These are phyloP conservation scores for Cephalopachus bancanus DNA, from an alignment of 2,797 vertebrate species.

Conservation along the genomic window DNA sequence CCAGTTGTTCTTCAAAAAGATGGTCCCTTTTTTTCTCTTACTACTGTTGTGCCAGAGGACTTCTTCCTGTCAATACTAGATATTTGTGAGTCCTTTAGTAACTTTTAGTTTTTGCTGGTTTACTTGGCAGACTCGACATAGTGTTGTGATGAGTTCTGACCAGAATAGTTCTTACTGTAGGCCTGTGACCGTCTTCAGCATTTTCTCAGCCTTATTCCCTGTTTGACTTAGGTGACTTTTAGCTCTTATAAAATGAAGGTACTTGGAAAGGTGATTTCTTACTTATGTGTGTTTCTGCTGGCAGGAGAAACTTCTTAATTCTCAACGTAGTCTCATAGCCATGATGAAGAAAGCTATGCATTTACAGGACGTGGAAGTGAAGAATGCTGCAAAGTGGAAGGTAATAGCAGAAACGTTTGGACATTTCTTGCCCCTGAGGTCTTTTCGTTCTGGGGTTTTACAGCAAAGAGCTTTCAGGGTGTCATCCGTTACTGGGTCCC, in stretches of 20 bases:
- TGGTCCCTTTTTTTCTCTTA: background rate
- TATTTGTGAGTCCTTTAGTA: background rate
- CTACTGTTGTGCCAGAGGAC: background rate
- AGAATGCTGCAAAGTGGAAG: conserved; percentile 53
- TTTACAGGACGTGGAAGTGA: background rate
- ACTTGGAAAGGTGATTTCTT: background rate
- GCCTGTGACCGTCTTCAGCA: background rate
- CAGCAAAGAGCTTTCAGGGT: background rate
- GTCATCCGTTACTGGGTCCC: background rate
- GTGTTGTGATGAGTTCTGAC: background rate
- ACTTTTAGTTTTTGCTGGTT: background rate
- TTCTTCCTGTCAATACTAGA: background rate
- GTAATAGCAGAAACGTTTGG: background rate
- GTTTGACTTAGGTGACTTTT: conserved; percentile 3
- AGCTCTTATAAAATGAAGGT: conserved; percentile 11
- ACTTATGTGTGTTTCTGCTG: background rate
- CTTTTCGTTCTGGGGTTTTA: background rate
- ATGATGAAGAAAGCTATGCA: conserved; percentile 43
- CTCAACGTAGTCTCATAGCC: background rate
- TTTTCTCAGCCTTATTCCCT: background rate
- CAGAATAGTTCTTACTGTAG: background rate
- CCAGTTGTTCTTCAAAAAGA: conserved; percentile 5
- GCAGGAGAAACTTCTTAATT: conserved; percentile 59
- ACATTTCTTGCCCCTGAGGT: background rate
- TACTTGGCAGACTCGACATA: background rate